Evolutionary conservation across 2,888 invertebrate genomes (phyloP), one percentile per base, ranked within the genome.

Genomic region (Lasioglossum morio): DNA sequence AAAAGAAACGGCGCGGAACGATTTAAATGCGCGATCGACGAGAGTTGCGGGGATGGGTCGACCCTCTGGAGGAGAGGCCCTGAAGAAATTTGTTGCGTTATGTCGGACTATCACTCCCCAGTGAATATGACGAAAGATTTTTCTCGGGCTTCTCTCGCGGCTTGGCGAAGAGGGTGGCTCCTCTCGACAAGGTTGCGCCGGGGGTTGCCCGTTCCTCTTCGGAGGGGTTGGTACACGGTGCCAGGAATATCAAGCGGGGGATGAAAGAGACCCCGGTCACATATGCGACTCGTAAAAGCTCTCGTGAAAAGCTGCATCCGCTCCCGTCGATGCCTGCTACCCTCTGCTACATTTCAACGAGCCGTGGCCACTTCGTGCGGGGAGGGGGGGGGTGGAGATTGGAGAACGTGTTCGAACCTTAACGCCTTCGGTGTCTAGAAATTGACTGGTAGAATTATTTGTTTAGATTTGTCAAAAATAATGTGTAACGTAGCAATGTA

Each of bases 1-100:
- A n/a, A 72, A 75, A 46, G 46, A 60, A 66, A 81, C 66, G 66
- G 78, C 66, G 73, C 57, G 37, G 63, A 89, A 93, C 93, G 94
- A 95, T 95, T 95, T 93, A 94, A 94, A 95, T 94, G 94, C 93
- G 93, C 93, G 92, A 89, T 91, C 93, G 91, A 92, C 92, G 93
- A 92, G 86, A 72, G 88, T 78, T 79, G 79, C 37, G 79, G 48
- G 76, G 79, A 74, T 48, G 87, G 79, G 69, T 53, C 43, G 76
- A 34, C 77, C 82, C 76, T 83, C 88, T 53, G 89, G 85, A 87
- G 91, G 90, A 90, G 85, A 60, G 60, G 12, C 63, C 83, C 92
- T 12, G 48, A 69, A 81, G 91, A 93, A 94, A 94, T 95, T 95
- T 94, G 94, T 94, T 93, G 92, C 91, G 93, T 93, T 94, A 92